A percentile compares a stretch with the other conserved stretches of the same genome.
phyloP scores from a whole-genome alignment of 2,888 invertebrate species.

The Subacronicta megacephala region DNA sequence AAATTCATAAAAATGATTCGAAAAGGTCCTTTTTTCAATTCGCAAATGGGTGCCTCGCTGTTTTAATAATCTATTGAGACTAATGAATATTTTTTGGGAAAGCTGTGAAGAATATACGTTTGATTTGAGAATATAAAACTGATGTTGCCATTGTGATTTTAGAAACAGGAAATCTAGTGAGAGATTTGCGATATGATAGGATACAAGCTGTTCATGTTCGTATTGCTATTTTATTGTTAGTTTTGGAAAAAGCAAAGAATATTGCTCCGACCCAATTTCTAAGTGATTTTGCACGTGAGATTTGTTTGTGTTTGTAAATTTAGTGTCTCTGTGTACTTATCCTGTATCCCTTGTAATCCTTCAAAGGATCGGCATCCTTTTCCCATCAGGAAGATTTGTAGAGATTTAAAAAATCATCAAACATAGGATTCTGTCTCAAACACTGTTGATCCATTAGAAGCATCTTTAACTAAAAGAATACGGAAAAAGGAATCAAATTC shows the following conservation, averaged over 20 bases:
- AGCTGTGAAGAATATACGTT: conserved; percentile 48
- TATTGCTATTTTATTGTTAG: too few species aligned
- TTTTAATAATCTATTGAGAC: conserved; percentile 43
- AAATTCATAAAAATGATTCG: conserved; percentile 68
- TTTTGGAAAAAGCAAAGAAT: too few species aligned
- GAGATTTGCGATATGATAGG: too few species aligned
- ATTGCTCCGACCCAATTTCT: too few species aligned
- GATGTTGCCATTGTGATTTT: conserved; percentile 11
- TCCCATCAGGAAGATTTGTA: background rate
- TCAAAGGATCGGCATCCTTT: background rate
- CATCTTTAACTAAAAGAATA: too few species aligned
- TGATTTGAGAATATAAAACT: conserved; percentile 33
- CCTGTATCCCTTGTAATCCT: too few species aligned
- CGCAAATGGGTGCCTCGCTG: conserved; percentile 59
- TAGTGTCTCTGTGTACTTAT: too few species aligned
- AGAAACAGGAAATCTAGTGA: too few species aligned
- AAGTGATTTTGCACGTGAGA: too few species aligned
- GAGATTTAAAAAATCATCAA: too few species aligned
- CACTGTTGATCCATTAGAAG: conserved; percentile 18
- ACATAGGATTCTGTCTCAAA: conserved; percentile 8
- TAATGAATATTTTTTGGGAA: conserved; percentile 34
- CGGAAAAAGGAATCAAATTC: conserved; percentile 37
- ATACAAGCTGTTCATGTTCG: too few species aligned
- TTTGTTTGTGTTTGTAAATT: too few species aligned
- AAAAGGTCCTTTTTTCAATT: conserved; percentile 63